Base-by-base conservation (phyloP, 2,113 vertebrate species). In the Dipodomys ordii region DNA sequence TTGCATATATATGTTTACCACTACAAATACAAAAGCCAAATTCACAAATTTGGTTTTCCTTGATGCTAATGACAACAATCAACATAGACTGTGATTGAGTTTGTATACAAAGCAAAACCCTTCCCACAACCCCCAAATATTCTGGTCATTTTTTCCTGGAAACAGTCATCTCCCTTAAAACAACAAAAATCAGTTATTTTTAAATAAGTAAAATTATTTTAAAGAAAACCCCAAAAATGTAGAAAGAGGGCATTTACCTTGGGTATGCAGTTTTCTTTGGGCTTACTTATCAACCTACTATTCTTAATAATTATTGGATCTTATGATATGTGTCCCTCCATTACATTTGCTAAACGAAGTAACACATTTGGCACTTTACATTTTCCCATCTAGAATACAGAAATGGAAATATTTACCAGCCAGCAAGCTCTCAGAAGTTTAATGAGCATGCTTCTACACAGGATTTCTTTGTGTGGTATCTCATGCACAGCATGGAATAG, bases 361-460 rank as follows among this genome's bases (percentile, higher is more conserved):
- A 85, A 84, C 35, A 65, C 68, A 49, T 83, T 88, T 77, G 68
- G 78, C 25, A 67, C 32, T 18, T 82, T 83, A n/a, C 39, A 88
- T 68, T 92, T 83, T 46, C 65, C 74, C 22, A 67, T 35, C 28
- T 67, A 57, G 35, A 91, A 74, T 49, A 84, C 1, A 60, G 83
- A 79, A 86, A 74, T 69, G 8, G 83, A 83, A 92, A 78, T 91
- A 93, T 93, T 80, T 91, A 62, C 78, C 20, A 67, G 78, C 46
- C 49, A 60, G 72, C 0, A 9, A 94, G 90, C 57, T 87, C 65
- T 92, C n/a, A 60, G 84, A 73, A 90, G 64, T 60, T 68, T 44
- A 91, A 91, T 30, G 67, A 67, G 35, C 69, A 30, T 9, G 27
- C 35, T 77, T 77, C 6, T 23, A 23, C 49, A 71, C 62, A 30